Evolutionary conservation across 1,140 invertebrate genomes (phyloP).

Genomic region (Ctenoplectra terminalis): DNA sequence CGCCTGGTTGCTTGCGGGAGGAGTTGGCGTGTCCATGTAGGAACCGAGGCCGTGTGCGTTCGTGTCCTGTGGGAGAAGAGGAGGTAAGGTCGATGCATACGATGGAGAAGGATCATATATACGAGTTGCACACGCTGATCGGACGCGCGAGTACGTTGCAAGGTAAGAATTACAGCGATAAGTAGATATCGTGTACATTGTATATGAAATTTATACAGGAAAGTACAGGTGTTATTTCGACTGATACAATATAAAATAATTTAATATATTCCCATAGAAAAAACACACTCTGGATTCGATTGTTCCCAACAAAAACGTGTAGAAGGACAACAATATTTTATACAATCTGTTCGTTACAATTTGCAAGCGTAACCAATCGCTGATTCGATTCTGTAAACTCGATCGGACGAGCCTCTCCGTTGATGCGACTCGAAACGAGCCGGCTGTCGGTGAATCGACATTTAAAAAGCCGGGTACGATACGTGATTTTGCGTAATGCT

Average conservation of each 20-base stretch:
- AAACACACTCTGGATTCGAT: not conserved
- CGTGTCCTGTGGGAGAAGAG: slow-evolving; percentile 6
- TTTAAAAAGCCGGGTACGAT: slow-evolving; percentile 23
- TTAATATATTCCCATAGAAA: not conserved
- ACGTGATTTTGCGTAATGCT: slow-evolving; percentile 52
- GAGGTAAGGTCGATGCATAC: slow-evolving; percentile 16
- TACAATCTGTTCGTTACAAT: slow-evolving; percentile 19
- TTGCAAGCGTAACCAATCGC: not conserved
- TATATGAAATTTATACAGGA: no score
- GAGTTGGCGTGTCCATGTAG: not conserved
- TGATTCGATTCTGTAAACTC: not conserved
- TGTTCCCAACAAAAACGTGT: not conserved
- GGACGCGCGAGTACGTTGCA: slow-evolving; percentile 3
- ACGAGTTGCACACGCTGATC: slow-evolving; percentile 22
- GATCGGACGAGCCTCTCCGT: not conserved
- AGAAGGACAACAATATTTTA: not conserved
- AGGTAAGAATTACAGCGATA: slow-evolving; percentile 40
- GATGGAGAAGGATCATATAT: slow-evolving; percentile 1
- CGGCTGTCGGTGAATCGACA: not conserved
- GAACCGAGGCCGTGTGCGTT: slow-evolving; percentile 1
- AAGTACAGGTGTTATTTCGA: not conserved
- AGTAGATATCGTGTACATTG: not conserved
- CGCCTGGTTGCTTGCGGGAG: slow-evolving; percentile 20
- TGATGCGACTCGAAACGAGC: slow-evolving; percentile 2
- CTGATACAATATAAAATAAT: no score